Evolutionary conservation across 2,113 vertebrate species (phyloP).

Genomic region (Nycticorax nycticorax): DNA sequence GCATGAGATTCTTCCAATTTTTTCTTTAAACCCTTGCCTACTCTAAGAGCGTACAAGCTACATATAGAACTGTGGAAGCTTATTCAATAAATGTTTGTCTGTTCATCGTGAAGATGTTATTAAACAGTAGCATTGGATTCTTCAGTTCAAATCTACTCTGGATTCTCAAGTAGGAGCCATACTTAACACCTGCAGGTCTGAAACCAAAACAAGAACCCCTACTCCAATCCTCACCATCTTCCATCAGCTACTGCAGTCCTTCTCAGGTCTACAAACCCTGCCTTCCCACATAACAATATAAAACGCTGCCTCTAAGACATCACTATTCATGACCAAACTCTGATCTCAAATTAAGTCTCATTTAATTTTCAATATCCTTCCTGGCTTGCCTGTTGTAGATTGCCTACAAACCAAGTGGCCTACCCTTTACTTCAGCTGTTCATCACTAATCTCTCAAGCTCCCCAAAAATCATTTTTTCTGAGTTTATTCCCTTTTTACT

Average conservation of each 20-base stretch:
- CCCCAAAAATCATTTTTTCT: background rate
- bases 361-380: background rate
- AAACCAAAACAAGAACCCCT: background rate
- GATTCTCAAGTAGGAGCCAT: background rate
- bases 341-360: background rate
- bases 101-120: background rate
- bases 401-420: background rate
- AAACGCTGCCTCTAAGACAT: background rate
- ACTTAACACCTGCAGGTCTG: background rate
- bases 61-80: background rate
- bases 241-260: background rate
- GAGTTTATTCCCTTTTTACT: background rate
- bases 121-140: background rate
- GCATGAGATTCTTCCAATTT: fast-evolving
- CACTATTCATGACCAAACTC: background rate
- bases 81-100: background rate
- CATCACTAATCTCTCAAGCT: background rate
- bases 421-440: background rate
- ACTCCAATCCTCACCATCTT: background rate
- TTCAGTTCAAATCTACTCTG: background rate
- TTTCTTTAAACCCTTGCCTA: background rate
- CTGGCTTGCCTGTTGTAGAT: background rate
- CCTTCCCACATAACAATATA: background rate
- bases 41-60: background rate
- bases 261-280: background rate